A percentile compares a stretch with the other conserved stretches of the same genome.
These are phyloP conservation scores for Hirtodrosophila histrioides DNA, from an alignment of 2,888 invertebrate genomes.

Conservation along the genomic window DNA sequence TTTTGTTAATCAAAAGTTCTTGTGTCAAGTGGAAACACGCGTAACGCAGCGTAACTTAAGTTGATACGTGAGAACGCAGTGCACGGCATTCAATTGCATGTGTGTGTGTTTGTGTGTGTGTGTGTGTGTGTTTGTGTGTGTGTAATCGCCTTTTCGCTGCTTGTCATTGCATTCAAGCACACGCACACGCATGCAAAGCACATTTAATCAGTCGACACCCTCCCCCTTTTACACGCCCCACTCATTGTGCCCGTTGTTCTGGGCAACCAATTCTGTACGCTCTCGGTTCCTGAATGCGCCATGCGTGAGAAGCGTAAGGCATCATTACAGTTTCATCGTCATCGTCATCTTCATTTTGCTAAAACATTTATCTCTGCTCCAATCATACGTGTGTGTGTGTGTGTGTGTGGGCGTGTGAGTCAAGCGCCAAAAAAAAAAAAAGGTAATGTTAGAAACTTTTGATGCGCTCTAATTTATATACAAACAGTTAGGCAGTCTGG, in stretches of 20 bases:
- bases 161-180: constrained; percentile 61
- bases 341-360: constrained; percentile 58
- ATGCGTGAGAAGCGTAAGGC: constrained; percentile 33
- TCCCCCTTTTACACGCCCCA: neutral
- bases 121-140: constrained; percentile 5
- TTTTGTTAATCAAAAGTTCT: constrained; percentile 30
- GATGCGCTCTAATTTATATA: constrained; percentile 73
- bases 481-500: constrained; percentile 43
- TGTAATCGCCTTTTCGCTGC: constrained; percentile 57
- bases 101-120: constrained; percentile 14
- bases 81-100: constrained; percentile 8
- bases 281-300: constrained; percentile 1
- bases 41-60: constrained; percentile 26
- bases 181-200: constrained; percentile 53
- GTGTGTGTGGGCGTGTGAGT: constrained; percentile 14
- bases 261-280: neutral
- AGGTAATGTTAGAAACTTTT: constrained; percentile 70
- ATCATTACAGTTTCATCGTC: constrained; percentile 60
- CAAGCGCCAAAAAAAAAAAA: constrained; percentile 24
- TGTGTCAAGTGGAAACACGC: constrained; percentile 43
- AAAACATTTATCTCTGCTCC: constrained; percentile 69
- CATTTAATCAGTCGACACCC: constrained; percentile 68
- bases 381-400: constrained; percentile 33
- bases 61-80: constrained; percentile 24
- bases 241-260: neutral